Percentiles rank a stretch among this genome's conserved stretches.
Conservation (phyloP, 2,888 invertebrate species). For the Hydriomena furcata region DNA sequence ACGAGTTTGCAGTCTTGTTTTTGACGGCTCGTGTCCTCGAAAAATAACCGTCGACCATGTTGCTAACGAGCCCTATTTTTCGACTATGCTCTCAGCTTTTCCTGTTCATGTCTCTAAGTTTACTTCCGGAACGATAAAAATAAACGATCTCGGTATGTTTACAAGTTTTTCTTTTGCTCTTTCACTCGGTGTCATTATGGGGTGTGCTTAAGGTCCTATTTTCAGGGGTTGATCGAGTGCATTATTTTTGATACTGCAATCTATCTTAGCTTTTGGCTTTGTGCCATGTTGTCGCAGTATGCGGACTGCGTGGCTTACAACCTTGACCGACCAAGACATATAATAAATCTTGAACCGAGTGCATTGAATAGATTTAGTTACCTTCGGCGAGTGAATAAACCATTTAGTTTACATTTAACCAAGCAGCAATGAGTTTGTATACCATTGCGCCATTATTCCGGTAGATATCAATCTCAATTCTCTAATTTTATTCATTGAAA, state of each 20-base stretch:
- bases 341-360: slow-evolving; percentile 51
- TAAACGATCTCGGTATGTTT: slow-evolving; percentile 12
- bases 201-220: neutral
- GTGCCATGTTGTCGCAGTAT: slow-evolving; percentile 64
- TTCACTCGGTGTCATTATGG: slow-evolving; percentile 12
- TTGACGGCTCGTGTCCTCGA: slow-evolving; percentile 67
- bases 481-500: neutral
- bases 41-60: slow-evolving; percentile 72
- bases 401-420: neutral
- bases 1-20: slow-evolving; percentile 68
- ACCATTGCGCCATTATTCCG: too few relatives aligned
- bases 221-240: slow-evolving; percentile 8
- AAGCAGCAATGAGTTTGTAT: too few relatives aligned
- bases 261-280: slow-evolving; percentile 54
- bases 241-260: slow-evolving; percentile 32
- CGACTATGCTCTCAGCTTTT: slow-evolving; percentile 38
- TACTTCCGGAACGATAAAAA: slow-evolving; percentile 40
- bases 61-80: slow-evolving; percentile 58
- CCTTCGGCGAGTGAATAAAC: neutral
- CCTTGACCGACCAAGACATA: slow-evolving; percentile 69
- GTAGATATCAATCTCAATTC: too few relatives aligned
- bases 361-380: slow-evolving; percentile 47
- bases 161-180: neutral
- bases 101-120: slow-evolving; percentile 34
- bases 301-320: slow-evolving; percentile 71